phyloP scores from a whole-genome alignment of 1,140 invertebrate species.

The Orchesella cincta region DNA sequence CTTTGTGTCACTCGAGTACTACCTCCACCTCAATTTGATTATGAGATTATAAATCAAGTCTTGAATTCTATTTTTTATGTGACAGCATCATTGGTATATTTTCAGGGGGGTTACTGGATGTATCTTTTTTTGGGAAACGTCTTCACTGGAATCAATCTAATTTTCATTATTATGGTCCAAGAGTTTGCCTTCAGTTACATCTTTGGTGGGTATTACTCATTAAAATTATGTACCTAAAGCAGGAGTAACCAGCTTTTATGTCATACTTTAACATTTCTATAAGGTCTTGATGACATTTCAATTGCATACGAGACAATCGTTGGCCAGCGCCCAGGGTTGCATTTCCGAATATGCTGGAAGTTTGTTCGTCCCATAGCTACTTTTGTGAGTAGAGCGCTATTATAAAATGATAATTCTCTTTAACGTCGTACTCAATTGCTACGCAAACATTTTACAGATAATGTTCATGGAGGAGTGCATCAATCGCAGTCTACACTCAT shows the following conservation, averaged over 20 bases:
- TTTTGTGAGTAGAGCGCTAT: no score
- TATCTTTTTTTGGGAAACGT: neutral
- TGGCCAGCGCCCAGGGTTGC: neutral
- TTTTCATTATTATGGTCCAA: neutral
- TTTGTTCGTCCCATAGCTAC: no score
- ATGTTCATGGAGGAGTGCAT: no score
- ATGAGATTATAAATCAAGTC: no score
- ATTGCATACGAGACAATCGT: neutral
- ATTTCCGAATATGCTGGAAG: neutral
- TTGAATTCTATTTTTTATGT: no score
- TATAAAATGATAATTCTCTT: no score
- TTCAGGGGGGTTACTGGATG: neutral
- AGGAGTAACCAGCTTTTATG: neutral
- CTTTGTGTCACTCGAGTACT: neutral
- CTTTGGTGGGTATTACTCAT: neutral
- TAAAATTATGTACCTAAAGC: neutral
- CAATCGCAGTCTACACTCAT: no score
- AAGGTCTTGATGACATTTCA: neutral
- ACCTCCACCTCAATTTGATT: neutral
- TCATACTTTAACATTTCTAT: conserved; percentile 2
- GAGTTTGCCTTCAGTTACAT: neutral
- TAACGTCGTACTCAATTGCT: no score
- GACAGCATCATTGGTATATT: neutral
- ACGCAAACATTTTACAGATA: no score
- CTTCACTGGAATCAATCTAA: neutral